These are phyloP conservation scores for Protomyctophum bolini DNA, from an alignment of 2,113 vertebrate genomes.

Conservation along the genomic window DNA sequence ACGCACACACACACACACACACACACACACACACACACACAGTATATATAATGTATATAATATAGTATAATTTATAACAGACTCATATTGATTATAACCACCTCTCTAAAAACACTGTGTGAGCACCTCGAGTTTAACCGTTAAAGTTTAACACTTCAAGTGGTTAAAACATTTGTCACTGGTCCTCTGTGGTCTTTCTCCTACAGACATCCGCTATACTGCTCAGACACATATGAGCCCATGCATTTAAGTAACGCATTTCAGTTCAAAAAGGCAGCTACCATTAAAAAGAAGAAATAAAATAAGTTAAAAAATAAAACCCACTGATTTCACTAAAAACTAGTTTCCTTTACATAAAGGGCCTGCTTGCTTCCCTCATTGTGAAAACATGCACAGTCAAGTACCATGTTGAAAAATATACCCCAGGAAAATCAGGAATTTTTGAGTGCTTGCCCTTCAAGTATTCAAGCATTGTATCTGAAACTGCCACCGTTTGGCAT, in stretches of 20 bases:
- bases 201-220: conserved; percentile 31
- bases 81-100: conserved; percentile 52
- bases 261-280: conserved; percentile 69
- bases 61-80: conserved; percentile 31
- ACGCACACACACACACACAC: no score
- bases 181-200: conserved; percentile 45
- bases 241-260: conserved; percentile 58
- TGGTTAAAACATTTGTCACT: conserved; percentile 54
- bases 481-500: conserved; percentile 77
- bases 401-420: conserved; percentile 64
- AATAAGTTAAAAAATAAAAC: conserved; percentile 64
- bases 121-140: conserved; percentile 65
- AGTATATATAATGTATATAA: conserved; percentile 4
- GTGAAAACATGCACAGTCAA: conserved; percentile 71
- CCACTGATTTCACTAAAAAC: conserved; percentile 57
- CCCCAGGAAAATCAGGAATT: conserved; percentile 54
- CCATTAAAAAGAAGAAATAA: conserved; percentile 61
- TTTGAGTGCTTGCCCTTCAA: conserved; percentile 79
- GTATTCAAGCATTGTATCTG: conserved; percentile 70
- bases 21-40: no score
- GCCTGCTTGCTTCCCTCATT: conserved; percentile 50
- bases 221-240: conserved; percentile 51
- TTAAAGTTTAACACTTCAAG: conserved; percentile 22
- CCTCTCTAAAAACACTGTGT: conserved; percentile 23
- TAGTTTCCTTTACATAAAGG: conserved; percentile 74